A percentile compares a stretch with the other conserved stretches of the same genome.
phyloP scores from a whole-genome alignment of 1,140 invertebrate genomes.

The Euglossa dilemma region DNA sequence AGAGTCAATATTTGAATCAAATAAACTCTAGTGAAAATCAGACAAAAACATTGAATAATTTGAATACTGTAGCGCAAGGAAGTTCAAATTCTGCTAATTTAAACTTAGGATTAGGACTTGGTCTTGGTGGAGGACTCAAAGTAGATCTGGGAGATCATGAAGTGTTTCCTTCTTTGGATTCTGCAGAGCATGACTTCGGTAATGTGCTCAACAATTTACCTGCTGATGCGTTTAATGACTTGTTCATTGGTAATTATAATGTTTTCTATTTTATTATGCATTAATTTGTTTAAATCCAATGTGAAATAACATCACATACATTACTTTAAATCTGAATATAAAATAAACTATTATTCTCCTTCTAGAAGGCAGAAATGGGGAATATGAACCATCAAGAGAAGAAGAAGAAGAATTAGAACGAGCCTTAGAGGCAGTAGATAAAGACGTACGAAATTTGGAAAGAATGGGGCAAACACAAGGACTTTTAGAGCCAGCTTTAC shows the following conservation, averaged over 20 bases:
- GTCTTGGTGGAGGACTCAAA: conserved; percentile 76
- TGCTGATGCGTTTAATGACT: conserved; percentile 95
- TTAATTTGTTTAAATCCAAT: background rate
- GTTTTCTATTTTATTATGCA: conserved; percentile 35
- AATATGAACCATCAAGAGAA: conserved; percentile 88
- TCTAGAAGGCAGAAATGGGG: conserved; percentile 88
- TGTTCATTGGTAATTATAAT: conserved; percentile 88
- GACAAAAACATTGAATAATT: conserved; percentile 78
- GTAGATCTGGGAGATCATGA: conserved; percentile 81
- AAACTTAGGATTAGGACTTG: conserved; percentile 76
- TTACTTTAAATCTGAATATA: background rate
- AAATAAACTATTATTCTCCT: conserved; percentile 62
- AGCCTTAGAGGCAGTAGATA: conserved; percentile 91
- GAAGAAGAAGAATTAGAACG: conserved; percentile 93
- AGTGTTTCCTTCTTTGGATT: conserved; percentile 83
- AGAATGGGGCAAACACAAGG: conserved; percentile 87
- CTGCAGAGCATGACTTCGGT: conserved; percentile 93
- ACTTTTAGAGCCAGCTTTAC: conserved; percentile 81
- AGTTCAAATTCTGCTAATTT: conserved; percentile 71
- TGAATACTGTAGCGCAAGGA: conserved; percentile 73
- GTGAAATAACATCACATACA: background rate
- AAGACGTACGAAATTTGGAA: conserved; percentile 89
- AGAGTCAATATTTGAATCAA: conserved; percentile 73
- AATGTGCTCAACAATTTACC: conserved; percentile 94
- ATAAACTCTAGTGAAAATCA: conserved; percentile 75